Evolutionary conservation across 2,113 vertebrate genomes (phyloP).

Genomic region (Osmerus eperlanus): DNA sequence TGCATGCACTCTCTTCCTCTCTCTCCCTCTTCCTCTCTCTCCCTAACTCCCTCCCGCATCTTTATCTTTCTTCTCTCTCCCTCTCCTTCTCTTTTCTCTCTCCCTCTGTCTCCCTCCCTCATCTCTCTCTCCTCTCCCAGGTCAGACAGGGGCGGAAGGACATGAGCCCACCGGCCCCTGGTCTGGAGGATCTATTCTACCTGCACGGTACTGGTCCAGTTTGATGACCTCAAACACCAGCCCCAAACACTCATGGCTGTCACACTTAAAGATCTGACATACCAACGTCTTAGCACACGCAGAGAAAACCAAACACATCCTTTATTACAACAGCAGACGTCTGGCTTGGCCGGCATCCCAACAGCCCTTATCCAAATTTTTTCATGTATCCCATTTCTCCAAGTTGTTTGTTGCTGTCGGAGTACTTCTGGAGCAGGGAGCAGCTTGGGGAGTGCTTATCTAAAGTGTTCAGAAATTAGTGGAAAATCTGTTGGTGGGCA

Average conservation of each 20-base stretch:
- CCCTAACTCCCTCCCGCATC: background rate
- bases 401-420: conserved; percentile 44
- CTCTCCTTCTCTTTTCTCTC: background rate
- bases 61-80: background rate
- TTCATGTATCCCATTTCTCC: conserved; percentile 39
- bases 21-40: background rate
- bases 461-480: conserved; percentile 8
- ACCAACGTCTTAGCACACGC: conserved; percentile 31
- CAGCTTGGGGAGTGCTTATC: conserved; percentile 30
- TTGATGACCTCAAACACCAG: conserved; percentile 17
- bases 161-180: conserved; percentile 64
- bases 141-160: conserved; percentile 67
- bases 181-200: conserved; percentile 75
- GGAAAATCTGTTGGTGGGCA: too few relatives aligned
- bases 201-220: conserved; percentile 54
- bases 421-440: conserved; percentile 21
- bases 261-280: conserved; percentile 42
- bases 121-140: conserved; percentile 52
- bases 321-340: conserved; percentile 47
- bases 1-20: background rate
- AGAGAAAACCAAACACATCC: conserved; percentile 28
- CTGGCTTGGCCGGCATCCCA: conserved; percentile 30
- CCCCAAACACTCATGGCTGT: conserved; percentile 39
- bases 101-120: background rate
- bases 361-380: conserved; percentile 39